These are phyloP conservation scores for Villa cingulata DNA, from an alignment of 2,888 invertebrate species.

Conservation along the genomic window DNA sequence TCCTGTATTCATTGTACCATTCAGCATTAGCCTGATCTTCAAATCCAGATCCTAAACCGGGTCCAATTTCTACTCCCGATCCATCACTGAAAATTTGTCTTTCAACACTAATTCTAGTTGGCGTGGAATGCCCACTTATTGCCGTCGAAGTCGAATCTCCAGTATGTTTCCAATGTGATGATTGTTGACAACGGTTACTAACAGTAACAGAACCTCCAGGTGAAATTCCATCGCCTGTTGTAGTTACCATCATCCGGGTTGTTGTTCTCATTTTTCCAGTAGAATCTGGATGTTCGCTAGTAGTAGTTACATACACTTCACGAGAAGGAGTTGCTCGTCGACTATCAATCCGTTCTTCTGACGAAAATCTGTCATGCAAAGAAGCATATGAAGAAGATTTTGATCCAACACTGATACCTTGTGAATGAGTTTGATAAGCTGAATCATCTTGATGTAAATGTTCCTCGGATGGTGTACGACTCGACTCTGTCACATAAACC, in stretches of 20 bases:
- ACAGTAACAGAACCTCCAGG: slow-evolving; percentile 9
- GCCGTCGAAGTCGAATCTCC: slow-evolving; percentile 5
- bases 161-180: slow-evolving; percentile 19
- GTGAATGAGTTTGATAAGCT: slow-evolving; percentile 44
- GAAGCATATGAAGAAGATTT: slow-evolving; percentile 42
- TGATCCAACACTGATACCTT: slow-evolving; percentile 32
- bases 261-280: slow-evolving; percentile 28
- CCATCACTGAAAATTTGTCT: not conserved
- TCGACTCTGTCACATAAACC: slow-evolving; percentile 25
- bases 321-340: slow-evolving; percentile 24
- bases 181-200: slow-evolving; percentile 16
- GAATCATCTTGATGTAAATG: slow-evolving; percentile 37
- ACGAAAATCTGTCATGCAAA: slow-evolving; percentile 38
- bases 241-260: slow-evolving; percentile 17
- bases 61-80: not conserved
- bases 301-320: slow-evolving; percentile 16
- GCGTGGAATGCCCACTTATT: not conserved
- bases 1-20: slow-evolving; percentile 44
- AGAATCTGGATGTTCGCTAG: not conserved
- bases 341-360: slow-evolving; percentile 38
- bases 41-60: slow-evolving; percentile 3
- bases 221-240: slow-evolving; percentile 7
- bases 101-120: slow-evolving; percentile 1
- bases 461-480: slow-evolving; percentile 44
- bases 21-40: slow-evolving; percentile 32